These are phyloP conservation scores for Passer montanus DNA, from an alignment of 2,113 vertebrate species.

Conservation along the genomic window DNA sequence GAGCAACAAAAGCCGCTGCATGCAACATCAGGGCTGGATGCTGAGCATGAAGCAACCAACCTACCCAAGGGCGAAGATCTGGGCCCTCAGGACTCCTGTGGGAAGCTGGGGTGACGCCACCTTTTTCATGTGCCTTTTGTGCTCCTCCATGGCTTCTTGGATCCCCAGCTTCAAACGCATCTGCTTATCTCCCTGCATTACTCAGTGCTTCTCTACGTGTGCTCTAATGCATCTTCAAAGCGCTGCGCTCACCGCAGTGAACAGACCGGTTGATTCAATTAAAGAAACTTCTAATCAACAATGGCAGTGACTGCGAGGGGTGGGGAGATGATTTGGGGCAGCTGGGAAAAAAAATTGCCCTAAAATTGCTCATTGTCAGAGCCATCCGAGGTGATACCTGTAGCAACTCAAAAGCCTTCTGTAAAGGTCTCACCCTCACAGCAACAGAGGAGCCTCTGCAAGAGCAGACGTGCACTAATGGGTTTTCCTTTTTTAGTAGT, in stretches of 20 bases:
- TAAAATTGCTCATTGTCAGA: background rate
- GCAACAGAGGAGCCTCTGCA: conserved; percentile 11
- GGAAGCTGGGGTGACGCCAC: background rate
- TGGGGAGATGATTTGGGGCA: background rate
- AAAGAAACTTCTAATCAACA: background rate
- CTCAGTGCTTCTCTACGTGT: conserved; percentile 26
- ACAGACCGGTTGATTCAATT: conserved; percentile 54
- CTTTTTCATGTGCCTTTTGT: background rate
- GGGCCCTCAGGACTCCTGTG: background rate
- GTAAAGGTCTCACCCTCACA: conserved; percentile 11
- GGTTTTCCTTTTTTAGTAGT: conserved; percentile 59
- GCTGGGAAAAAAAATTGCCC: background rate
- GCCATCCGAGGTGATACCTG: background rate
- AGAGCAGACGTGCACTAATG: conserved; percentile 57
- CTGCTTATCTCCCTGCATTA: conserved; percentile 55
- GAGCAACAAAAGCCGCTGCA: background rate
- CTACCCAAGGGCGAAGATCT: background rate
- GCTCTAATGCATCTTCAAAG: conserved; percentile 51
- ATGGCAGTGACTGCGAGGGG: background rate
- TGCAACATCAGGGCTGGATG: background rate
- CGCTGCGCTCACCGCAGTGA: background rate
- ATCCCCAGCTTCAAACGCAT: conserved; percentile 59
- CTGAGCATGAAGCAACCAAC: background rate
- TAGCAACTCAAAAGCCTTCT: background rate
- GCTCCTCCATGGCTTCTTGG: conserved; percentile 10